These are phyloP conservation scores for Heterotilapia buettikoferi DNA, from an alignment of 2,113 vertebrate species.

Conservation along the genomic window DNA sequence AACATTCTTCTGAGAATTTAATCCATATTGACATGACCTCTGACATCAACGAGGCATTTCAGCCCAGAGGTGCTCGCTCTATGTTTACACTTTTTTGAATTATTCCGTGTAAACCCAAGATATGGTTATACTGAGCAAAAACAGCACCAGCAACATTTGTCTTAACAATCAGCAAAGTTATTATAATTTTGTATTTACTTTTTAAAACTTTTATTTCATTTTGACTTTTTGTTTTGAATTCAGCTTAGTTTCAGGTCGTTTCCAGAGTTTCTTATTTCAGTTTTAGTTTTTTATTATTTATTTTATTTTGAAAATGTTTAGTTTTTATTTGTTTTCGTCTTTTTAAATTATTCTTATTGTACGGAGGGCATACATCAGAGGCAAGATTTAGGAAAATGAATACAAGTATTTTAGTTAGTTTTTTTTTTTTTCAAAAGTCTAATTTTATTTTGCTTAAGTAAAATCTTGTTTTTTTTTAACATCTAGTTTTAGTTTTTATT, in stretches of 20 bases:
- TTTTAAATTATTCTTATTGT: not conserved
- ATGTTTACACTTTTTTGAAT: not conserved
- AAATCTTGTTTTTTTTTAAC: not conserved
- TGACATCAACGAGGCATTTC: not conserved
- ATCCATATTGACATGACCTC: not conserved
- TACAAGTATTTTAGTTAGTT: not conserved
- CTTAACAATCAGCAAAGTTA: not conserved
- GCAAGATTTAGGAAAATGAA: not conserved
- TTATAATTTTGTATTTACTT: not conserved
- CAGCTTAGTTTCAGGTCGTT: not conserved
- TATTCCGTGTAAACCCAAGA: not conserved
- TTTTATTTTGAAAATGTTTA: not conserved
- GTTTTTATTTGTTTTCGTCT: not conserved
- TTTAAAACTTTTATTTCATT: not conserved
- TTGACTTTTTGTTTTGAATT: not conserved
- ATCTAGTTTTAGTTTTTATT: not conserved
- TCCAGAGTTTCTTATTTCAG: not conserved
- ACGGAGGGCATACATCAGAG: not conserved
- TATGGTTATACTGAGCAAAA: not conserved
- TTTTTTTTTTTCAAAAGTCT: accelerated
- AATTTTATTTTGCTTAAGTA: not conserved
- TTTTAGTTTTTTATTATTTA: not conserved
- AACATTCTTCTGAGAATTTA: not conserved
- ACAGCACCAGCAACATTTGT: not conserved
- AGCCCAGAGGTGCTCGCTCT: not conserved